Base-by-base conservation (phyloP, 2,888 invertebrate species). In the Troilus luridus region DNA sequence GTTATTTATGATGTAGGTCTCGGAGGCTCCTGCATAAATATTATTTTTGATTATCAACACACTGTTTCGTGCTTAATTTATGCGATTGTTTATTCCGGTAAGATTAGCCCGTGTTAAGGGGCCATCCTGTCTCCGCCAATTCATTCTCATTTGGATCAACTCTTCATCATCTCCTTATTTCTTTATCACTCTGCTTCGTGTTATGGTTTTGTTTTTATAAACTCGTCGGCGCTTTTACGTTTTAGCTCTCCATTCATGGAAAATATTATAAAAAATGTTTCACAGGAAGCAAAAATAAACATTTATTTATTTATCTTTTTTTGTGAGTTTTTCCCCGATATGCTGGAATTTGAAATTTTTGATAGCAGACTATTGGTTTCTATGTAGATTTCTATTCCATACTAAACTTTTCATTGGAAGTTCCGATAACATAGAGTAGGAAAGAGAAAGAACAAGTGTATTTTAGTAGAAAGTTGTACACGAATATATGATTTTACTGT, bases 31-130 rank as follows among this genome's bases (percentile, higher is more conserved):
- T 88, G 88, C 88, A 88, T 88, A 88, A 88, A 88, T 88, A 88
- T 88, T 6, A 62, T 88, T 64, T 64, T 64, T 88, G 88, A 88
- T 88, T 88, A 88, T 62, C 88, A 88, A 88, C 88, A 88, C 27
- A 27, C 88, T 24, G 24, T 59, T 64, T 64, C 62, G 14, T 17
- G 5, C 0, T 19, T 88, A 88, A 88, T 88, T 88, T 88, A 88
- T 62, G 17, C 21, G 64, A 88, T 88, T 60, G 88, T 88, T 88
- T 88, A 88, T 88, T 19, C 41, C 41, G 41, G 59, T 88, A 41
- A 41, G n/a, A 88, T 64, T 88, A 62, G 88, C 19, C 88, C 14
- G 60, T 60, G 88, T 62, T 88, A 88, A 88, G 64, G 27, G 54
- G 62, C 88, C 64, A 62, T 64, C 64, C 64, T 88, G 60, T 17